Conservation (phyloP, 2,113 vertebrate genomes). For the Conger conger region DNA sequence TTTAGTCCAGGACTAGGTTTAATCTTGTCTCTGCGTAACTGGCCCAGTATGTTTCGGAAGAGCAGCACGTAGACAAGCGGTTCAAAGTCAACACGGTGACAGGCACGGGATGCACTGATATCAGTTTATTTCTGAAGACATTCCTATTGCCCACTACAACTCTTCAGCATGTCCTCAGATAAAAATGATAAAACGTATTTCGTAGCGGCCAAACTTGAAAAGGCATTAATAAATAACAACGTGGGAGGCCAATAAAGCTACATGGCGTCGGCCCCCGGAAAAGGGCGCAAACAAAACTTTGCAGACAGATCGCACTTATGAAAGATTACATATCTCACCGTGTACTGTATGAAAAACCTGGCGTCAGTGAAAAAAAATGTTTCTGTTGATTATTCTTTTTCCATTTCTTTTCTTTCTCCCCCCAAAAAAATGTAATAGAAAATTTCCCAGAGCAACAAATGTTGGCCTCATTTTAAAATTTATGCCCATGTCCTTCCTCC, state of each 20-base stretch:
- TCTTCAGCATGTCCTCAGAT: neutral
- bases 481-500: slow-evolving; percentile 10
- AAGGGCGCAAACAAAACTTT: neutral
- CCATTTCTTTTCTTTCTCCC: neutral
- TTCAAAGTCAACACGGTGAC: neutral
- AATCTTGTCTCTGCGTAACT: no score
- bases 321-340: neutral
- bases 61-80: neutral
- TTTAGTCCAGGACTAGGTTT: no score
- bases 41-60: neutral
- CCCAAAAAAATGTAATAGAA: neutral
- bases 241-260: neutral
- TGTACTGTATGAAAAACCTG: neutral
- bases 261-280: neutral
- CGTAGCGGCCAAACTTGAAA: neutral
- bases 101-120: neutral
- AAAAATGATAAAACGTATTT: neutral
- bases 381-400: slow-evolving; percentile 2
- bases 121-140: neutral
- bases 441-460: neutral
- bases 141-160: neutral
- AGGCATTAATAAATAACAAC: neutral
- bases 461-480: slow-evolving; percentile 9
- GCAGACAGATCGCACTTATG: neutral
- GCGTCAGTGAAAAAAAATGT: neutral